Evolutionary conservation across 2,888 invertebrate genomes (phyloP).

Genomic region (Minunthozetes semirufus): DNA sequence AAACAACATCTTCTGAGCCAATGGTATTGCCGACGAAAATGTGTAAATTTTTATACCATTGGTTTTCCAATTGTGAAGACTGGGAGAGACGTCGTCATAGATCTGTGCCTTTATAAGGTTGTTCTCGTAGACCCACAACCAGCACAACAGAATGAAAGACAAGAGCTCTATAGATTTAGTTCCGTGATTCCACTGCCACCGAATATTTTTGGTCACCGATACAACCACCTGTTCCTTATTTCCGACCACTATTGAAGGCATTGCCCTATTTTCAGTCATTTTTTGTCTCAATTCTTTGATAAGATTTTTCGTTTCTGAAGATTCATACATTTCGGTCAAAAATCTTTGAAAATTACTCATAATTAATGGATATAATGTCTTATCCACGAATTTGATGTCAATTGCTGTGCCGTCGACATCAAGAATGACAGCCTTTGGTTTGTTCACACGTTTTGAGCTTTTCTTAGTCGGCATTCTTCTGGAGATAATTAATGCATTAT

Average conservation of each 20-base stretch:
- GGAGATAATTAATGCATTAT: too few species aligned
- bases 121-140: conserved; percentile 38
- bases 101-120: conserved; percentile 30
- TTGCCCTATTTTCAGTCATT: background rate
- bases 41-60: conserved; percentile 32
- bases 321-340: conserved; percentile 16
- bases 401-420: conserved; percentile 39
- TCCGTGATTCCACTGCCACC: conserved; percentile 33
- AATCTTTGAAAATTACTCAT: conserved; percentile 25
- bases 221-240: background rate
- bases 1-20: conserved; percentile 36
- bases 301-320: background rate
- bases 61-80: conserved; percentile 34
- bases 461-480: too few species aligned
- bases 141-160: too few species aligned
- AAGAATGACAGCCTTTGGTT: conserved; percentile 31
- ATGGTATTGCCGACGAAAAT: conserved; percentile 33
- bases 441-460: too few species aligned
- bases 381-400: conserved; percentile 28
- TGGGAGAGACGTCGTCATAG: conserved; percentile 35
- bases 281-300: too few species aligned
- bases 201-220: conserved; percentile 22
- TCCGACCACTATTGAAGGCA: background rate
- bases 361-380: conserved; percentile 36
- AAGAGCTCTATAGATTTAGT: conserved; percentile 34